A percentile compares a stretch with the other conserved stretches of the same genome.
Evolutionary conservation across 2,888 invertebrate genomes (phyloP).

Genomic region (Coecobrya sp.): DNA sequence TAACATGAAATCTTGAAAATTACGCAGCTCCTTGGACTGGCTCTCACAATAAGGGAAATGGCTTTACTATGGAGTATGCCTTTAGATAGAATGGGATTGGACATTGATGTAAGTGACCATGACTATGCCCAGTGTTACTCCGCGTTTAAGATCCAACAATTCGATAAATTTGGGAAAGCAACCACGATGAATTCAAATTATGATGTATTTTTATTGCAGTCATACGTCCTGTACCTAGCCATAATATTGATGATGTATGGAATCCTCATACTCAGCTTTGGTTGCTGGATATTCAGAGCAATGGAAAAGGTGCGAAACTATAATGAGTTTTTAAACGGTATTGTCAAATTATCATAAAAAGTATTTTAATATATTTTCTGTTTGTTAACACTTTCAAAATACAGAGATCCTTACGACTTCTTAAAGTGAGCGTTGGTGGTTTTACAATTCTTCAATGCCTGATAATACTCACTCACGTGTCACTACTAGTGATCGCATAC

Average conservation of each 20-base stretch:
- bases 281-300: conserved; percentile 80
- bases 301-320: conserved; percentile 79
- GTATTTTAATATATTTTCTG: background rate
- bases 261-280: conserved; percentile 79
- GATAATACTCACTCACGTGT: conserved; percentile 78
- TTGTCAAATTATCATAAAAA: no score
- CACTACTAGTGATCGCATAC: conserved; percentile 78
- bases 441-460: conserved; percentile 82
- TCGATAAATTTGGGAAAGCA: no score
- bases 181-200: background rate
- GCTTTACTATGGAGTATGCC: conserved; percentile 68
- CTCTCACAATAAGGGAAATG: conserved; percentile 73
- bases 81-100: conserved; percentile 57
- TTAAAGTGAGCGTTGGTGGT: conserved; percentile 82
- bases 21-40: conserved; percentile 73
- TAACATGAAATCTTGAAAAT: background rate
- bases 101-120: conserved; percentile 70
- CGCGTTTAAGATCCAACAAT: no score
- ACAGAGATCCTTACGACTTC: conserved; percentile 76
- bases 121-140: background rate
- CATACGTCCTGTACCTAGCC: conserved; percentile 67
- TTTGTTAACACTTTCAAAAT: conserved; percentile 1
- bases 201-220: conserved; percentile 41
- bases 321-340: no score
- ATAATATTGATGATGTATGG: conserved; percentile 81